Evolutionary conservation across 2,888 invertebrate species (phyloP), one percentile per base, ranked within the genome.

Genomic region (Lasioglossum pauxillum): DNA sequence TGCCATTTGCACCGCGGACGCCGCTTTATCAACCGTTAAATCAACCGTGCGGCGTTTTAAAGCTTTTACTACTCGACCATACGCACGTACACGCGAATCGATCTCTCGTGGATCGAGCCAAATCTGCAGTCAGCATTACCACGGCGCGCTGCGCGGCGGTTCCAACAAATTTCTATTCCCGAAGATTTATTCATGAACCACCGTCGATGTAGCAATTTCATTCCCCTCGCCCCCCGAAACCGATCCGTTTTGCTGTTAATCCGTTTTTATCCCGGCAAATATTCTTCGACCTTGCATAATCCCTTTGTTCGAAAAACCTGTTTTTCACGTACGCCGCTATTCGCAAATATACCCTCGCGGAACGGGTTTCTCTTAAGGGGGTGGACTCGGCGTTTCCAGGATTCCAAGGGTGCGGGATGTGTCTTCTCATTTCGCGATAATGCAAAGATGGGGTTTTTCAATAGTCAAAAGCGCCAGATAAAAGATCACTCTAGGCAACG

Each of bases 41-140:
- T 80, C 75, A 78, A 78, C 78, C 19, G 35, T 23, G 49, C n/a
- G n/a, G n/a, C 74, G 35, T 57, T 81, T 76, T 53, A 5, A n/a
- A 5, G 38, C 31, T 38, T 73, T 73, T 23, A 27, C 27, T 16
- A 1, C 27, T 27, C 60, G 27, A 31, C 60, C 60, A 12, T 60
- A 60, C 16, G 16, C 60, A 27, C 27, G 27, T 60, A 27, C 60
- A 60, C 60, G 14, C 16, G 60, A 4, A 27, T 60, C 60, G 60
- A 60, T 27, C 27, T 27, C 53, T 23, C 23, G 53, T 53, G 27
- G 27, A 60, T 60, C 60, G 60, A 60, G 60, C n/a, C 60, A 27
- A 35, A 67, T 35, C 67, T 35, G 67, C 67, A 35, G 27, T 27
- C 60, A 0, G 60, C 60, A 16, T 60, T 60, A 31, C 16, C 60